Conservation (phyloP, 1,140 invertebrate genomes). For the Drosophila setifemur region DNA sequence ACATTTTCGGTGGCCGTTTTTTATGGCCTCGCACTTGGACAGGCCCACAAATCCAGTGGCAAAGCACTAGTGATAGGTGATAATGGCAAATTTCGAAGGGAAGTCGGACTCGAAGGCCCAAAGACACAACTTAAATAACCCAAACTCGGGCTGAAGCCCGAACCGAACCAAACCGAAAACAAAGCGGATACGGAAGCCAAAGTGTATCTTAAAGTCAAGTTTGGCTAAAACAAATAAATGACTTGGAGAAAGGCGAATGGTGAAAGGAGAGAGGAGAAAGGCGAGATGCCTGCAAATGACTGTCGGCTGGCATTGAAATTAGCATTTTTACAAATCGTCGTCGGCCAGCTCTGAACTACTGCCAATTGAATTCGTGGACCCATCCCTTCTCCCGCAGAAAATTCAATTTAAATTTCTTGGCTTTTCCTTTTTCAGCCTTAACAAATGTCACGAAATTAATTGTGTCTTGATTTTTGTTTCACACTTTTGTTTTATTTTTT, state of each 20-base stretch:
- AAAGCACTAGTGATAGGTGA: constrained; percentile 81
- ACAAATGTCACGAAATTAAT: constrained; percentile 78
- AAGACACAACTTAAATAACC: constrained; percentile 8
- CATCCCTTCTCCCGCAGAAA: constrained; percentile 5
- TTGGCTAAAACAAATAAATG: constrained; percentile 30
- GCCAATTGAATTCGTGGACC: constrained; percentile 24
- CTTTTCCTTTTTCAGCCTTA: constrained; percentile 14
- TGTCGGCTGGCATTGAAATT: constrained; percentile 45
- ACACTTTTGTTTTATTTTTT: constrained; percentile 45
- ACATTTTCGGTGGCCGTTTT: constrained; percentile 58
- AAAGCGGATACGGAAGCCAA: background rate
- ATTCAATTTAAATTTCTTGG: constrained; percentile 54
- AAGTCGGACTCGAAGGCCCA: background rate
- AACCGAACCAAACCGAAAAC: no score
- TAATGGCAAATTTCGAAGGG: constrained; percentile 74
- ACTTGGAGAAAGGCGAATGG: background rate
- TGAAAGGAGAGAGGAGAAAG: background rate
- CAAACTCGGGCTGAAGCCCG: background rate
- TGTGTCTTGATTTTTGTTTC: constrained; percentile 74
- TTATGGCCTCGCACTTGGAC: constrained; percentile 53
- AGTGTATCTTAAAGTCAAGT: constrained; percentile 25
- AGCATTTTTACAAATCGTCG: constrained; percentile 46
- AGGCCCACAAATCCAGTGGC: constrained; percentile 66
- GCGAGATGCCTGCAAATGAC: constrained; percentile 29
- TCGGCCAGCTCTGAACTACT: constrained; percentile 23